phyloP scores from a whole-genome alignment of 2,113 vertebrate species.

The Nymphicus hollandicus region DNA sequence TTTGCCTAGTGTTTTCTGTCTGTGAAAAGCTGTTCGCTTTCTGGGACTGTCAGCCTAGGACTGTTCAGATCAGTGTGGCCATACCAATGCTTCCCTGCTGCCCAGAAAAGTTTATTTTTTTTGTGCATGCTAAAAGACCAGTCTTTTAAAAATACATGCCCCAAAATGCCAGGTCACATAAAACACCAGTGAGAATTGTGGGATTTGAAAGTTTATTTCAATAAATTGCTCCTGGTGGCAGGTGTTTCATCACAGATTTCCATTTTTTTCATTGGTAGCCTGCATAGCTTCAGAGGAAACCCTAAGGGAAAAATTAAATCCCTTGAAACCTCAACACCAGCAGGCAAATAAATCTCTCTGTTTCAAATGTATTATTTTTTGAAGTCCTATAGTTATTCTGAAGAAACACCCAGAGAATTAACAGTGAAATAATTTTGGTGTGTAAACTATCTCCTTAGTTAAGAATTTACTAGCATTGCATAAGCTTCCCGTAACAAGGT shows the following conservation, averaged over 20 bases:
- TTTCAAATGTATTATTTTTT: neutral
- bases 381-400: neutral
- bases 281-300: neutral
- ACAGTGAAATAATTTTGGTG: neutral
- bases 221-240: neutral
- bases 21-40: neutral
- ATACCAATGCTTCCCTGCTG: neutral
- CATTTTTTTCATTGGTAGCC: neutral
- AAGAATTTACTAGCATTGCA: slow-evolving; percentile 49
- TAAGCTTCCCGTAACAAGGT: slow-evolving; percentile 61
- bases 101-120: neutral
- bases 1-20: neutral
- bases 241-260: neutral
- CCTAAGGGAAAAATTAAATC: neutral
- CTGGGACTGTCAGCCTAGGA: neutral
- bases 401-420: neutral
- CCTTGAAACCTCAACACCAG: neutral
- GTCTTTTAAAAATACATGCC: neutral
- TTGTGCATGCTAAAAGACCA: neutral
- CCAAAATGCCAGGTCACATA: neutral
- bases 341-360: neutral
- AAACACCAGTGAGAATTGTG: neutral
- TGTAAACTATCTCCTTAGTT: neutral
- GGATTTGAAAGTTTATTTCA: neutral
- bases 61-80: neutral